Percentiles rank a stretch among this genome's conserved stretches.
These are phyloP conservation scores for Tenrec ecaudatus DNA, from an alignment of 2,113 vertebrate species.

Conservation along the genomic window DNA sequence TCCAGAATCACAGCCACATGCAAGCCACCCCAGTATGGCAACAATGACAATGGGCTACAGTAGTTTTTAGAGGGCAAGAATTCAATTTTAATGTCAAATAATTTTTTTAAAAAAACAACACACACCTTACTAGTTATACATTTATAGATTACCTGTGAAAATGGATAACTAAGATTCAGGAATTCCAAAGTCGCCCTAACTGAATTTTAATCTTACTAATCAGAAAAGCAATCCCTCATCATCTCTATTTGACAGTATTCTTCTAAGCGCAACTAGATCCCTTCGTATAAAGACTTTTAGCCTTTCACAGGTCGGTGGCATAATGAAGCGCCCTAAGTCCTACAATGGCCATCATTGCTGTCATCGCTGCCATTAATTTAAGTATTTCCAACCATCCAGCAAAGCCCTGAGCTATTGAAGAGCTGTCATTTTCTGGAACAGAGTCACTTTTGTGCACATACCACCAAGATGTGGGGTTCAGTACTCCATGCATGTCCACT, in stretches of 20 bases:
- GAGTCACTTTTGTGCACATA: background rate
- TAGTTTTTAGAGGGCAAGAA: background rate
- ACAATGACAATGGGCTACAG: too few relatives aligned
- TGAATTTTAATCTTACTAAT: slow-evolving; percentile 47
- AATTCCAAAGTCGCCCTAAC: background rate
- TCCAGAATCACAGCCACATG: too few relatives aligned
- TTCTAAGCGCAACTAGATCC: background rate
- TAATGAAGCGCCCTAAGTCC: background rate
- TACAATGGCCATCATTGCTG: background rate
- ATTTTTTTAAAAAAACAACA: background rate
- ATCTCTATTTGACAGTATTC: background rate
- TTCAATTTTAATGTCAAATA: slow-evolving; percentile 21
- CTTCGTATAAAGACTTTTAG: background rate
- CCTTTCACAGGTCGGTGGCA: background rate
- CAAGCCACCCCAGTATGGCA: too few relatives aligned
- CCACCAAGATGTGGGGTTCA: background rate
- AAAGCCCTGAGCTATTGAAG: background rate
- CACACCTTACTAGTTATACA: background rate
- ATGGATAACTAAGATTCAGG: background rate
- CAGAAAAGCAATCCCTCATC: background rate
- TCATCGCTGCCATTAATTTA: background rate
- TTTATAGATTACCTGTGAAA: slow-evolving; percentile 9
- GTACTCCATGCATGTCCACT: background rate
- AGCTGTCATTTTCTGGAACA: background rate
- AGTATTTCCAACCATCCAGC: background rate